Conservation (phyloP, 2,113 vertebrate genomes). For the Leiothrix lutea region DNA sequence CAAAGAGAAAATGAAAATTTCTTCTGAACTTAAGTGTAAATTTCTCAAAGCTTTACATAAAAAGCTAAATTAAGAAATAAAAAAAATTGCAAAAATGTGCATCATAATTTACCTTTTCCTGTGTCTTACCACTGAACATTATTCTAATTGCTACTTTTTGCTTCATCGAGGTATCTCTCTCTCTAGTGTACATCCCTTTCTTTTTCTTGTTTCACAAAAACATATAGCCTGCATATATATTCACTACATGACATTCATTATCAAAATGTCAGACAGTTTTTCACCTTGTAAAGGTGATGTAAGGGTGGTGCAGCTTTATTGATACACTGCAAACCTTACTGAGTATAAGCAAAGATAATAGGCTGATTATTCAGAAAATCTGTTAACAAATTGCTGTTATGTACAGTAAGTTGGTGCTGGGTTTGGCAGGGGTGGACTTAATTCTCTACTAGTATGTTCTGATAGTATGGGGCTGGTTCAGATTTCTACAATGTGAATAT, state of each 20-base stretch:
- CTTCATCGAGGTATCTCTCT: not conserved
- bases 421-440: not conserved
- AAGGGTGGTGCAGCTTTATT: not conserved
- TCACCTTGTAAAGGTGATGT: not conserved
- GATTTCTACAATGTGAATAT: rapidly evolving
- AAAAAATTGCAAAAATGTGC: not conserved
- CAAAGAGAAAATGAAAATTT: not conserved
- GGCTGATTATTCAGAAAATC: not conserved
- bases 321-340: not conserved
- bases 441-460: not conserved
- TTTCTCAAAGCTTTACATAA: not conserved
- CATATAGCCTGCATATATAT: not conserved
- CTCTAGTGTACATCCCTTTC: not conserved
- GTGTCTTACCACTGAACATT: not conserved
- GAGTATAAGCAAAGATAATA: not conserved
- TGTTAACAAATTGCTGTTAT: not conserved
- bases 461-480: not conserved
- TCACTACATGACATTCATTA: not conserved
- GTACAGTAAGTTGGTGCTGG: not conserved
- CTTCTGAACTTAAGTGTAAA: not conserved
- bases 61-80: not conserved
- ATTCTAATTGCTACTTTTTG: not conserved
- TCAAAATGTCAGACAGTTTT: not conserved
- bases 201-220: not conserved
- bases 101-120: not conserved